phyloP scores from a whole-genome alignment of 2,113 vertebrate genomes.

The Athene cunicularia region DNA sequence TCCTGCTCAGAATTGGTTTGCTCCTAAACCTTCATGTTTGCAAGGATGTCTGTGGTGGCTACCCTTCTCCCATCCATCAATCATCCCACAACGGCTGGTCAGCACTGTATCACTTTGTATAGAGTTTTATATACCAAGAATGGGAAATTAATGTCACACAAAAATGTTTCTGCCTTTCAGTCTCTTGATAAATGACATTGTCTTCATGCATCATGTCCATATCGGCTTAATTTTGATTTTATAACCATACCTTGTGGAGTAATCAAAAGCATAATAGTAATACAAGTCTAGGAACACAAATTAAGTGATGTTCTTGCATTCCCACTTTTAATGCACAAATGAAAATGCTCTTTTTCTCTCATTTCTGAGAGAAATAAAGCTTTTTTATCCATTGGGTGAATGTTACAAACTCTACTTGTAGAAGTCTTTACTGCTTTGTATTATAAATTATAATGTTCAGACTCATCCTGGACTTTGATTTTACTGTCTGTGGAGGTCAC shows the following conservation, averaged over 20 bases:
- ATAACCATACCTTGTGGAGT: background rate
- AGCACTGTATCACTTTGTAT: background rate
- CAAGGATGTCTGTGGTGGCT: background rate
- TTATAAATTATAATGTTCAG: background rate
- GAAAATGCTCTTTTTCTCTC: background rate
- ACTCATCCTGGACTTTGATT: background rate
- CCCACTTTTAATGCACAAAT: background rate
- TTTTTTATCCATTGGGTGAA: background rate
- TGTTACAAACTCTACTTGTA: background rate
- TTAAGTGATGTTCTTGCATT: background rate
- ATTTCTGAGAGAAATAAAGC: background rate
- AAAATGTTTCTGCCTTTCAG: background rate
- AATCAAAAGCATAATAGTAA: background rate
- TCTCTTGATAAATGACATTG: background rate
- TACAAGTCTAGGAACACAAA: background rate
- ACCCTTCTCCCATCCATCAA: background rate
- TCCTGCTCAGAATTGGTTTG: background rate
- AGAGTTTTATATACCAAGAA: background rate
- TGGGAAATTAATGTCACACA: background rate
- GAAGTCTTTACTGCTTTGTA: background rate
- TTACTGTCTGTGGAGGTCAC: background rate
- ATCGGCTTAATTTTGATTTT: background rate
- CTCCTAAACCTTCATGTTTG: background rate
- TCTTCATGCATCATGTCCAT: background rate
- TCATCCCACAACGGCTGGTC: background rate